Conservation (phyloP, 2,113 vertebrate genomes). For the Stictonetta naevosa region DNA sequence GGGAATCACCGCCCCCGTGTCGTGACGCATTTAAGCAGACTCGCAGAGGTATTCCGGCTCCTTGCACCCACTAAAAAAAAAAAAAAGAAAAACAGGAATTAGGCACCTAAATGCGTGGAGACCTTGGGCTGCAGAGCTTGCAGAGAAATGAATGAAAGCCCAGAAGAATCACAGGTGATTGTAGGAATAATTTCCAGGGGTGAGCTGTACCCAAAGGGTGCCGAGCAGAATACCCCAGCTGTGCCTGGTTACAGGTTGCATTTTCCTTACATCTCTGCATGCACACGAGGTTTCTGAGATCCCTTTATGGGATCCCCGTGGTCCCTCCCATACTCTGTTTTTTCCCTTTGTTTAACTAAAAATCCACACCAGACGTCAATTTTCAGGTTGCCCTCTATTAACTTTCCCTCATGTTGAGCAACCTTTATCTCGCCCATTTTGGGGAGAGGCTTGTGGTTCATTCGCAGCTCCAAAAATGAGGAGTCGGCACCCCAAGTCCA, state of each 20-base stretch:
- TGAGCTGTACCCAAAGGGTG: not conserved
- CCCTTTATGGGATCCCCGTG: not conserved
- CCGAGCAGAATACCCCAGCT: not conserved
- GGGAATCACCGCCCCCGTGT: not conserved
- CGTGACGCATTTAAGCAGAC: not conserved
- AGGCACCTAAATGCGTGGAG: not conserved
- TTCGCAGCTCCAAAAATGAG: not conserved
- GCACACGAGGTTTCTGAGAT: not conserved
- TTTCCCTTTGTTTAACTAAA: not conserved
- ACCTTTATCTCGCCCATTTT: not conserved
- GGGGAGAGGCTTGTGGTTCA: not conserved
- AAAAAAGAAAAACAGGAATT: not conserved
- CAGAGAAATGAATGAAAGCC: not conserved
- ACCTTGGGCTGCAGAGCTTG: accelerated
- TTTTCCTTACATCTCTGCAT: not conserved
- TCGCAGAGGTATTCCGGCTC: not conserved
- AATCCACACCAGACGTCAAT: not conserved
- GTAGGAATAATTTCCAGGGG: not conserved
- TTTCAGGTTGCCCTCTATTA: not conserved
- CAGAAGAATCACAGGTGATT: not conserved
- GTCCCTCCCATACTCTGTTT: not conserved
- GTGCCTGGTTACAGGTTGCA: accelerated
- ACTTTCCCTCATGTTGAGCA: not conserved
- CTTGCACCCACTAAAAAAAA: not conserved
- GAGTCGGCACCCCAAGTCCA: not conserved